Base-by-base conservation (phyloP, 2,888 invertebrate genomes). In the Plemyria rubiginata region DNA sequence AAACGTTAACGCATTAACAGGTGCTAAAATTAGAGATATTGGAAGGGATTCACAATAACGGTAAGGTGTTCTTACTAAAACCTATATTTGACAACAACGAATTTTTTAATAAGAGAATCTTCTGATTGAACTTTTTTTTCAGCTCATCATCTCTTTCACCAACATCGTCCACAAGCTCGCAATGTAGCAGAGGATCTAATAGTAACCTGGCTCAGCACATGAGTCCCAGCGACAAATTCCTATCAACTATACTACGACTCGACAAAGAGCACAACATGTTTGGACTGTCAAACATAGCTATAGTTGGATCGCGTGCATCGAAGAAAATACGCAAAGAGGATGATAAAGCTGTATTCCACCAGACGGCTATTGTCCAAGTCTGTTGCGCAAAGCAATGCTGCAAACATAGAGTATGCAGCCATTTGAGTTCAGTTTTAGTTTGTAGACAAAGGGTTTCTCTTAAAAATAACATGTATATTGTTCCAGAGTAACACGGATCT, bases 241-340 rank as follows among this genome's bases (percentile, higher is more conserved):
- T 92, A 52, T 87, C 90, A 1, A 92, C 92, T 0, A 89, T 92
- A 64, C 77, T 92, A 0, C 82, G 84, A 7, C 65, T 92, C 64
- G 92, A 92, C 68, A 86, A 82, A 68, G 92, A 92, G 67, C 90
- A 91, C 67, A 92, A 92, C 60, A 70, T 92, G 77, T 92, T 92
- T 71, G 92, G 92, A 0, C 66, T 92, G 16, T 90, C 91, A 2
- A 87, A 87, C 68, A 85, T 90, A 61, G 79, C 88, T 41, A 85
- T 89, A 48, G 79, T 84, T 65, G 84, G 82, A 54, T 67, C 83
- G 43, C 80, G 73, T 38, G 69, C 77, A 41, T 82, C 84, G 28
- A 83, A 75, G 67, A 84, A 80, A 61, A 79, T 68, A 46, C 78
- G 79, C 40, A 88, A 85, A 56, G 81, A 86, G 0, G 83, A 85